Evolutionary conservation across 2,113 vertebrate species (phyloP).

Genomic region (Haemorhous mexicanus): DNA sequence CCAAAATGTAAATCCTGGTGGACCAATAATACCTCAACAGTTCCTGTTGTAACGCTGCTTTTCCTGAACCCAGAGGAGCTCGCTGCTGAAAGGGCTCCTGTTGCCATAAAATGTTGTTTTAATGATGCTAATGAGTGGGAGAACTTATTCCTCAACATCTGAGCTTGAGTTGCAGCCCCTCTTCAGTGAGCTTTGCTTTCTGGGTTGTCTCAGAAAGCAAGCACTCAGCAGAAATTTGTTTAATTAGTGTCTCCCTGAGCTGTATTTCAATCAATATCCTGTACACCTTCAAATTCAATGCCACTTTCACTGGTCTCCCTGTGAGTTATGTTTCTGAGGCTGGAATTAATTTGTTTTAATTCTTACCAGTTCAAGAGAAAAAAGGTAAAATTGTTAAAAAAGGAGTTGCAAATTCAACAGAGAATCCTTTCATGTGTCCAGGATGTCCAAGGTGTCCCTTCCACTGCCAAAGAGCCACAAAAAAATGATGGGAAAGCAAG

Average conservation of each 20-base stretch:
- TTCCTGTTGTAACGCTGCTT: not conserved
- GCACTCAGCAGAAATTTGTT: not conserved
- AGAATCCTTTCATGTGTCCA: accelerated
- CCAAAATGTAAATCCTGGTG: not conserved
- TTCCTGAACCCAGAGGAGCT: not conserved
- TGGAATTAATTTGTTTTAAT: not conserved
- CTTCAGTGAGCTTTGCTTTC: not conserved
- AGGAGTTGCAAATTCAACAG: accelerated
- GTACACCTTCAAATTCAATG: not conserved
- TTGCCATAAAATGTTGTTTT: not conserved
- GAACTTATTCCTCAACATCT: not conserved
- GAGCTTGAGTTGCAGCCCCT: not conserved
- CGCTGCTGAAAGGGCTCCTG: not conserved
- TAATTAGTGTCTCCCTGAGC: not conserved
- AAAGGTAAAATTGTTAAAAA: not conserved
- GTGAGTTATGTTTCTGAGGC: not conserved
- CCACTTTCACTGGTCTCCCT: accelerated
- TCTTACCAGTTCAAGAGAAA: not conserved
- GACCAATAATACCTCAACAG: not conserved
- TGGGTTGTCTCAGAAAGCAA: not conserved
- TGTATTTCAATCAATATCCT: not conserved
- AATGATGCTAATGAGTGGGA: not conserved
- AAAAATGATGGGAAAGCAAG: accelerated
- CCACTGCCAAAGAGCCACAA: not conserved
- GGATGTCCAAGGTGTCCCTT: not conserved